Percentiles rank a stretch among this genome's conserved stretches.
Evolutionary conservation across 2,888 invertebrate species (phyloP).

Genomic region (Drosophila melanosoma): DNA sequence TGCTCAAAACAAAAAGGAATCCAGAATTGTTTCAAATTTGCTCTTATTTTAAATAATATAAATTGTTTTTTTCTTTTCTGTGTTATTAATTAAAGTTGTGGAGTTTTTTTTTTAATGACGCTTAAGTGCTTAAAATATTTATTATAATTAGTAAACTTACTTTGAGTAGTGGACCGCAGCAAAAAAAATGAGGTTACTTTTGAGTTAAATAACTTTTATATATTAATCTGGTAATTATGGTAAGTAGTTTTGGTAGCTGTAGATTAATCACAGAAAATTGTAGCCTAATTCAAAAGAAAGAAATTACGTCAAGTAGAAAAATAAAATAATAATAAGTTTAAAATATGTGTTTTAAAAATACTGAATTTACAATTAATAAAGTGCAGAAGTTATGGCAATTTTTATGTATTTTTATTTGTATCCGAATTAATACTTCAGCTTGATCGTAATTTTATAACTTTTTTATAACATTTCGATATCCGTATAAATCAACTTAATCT

Average conservation of each 20-base stretch:
- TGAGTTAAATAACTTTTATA: background rate
- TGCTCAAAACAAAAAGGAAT: background rate
- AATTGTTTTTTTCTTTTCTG: conserved; percentile 5
- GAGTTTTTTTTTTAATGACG: no score
- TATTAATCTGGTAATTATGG: background rate
- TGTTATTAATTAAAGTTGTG: background rate
- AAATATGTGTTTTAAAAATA: background rate
- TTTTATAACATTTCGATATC: background rate
- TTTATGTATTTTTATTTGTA: background rate
- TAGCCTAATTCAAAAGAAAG: background rate
- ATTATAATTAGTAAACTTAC: background rate
- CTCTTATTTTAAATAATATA: conserved; percentile 9
- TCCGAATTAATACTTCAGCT: background rate
- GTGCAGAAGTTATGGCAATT: background rate
- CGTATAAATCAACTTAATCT: background rate
- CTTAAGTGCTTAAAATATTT: background rate
- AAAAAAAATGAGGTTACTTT: background rate
- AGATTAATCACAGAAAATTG: background rate
- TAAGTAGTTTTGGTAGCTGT: background rate
- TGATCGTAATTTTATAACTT: background rate
- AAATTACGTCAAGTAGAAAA: background rate
- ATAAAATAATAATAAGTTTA: background rate
- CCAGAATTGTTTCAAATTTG: background rate
- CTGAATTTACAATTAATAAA: background rate
- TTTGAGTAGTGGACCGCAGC: background rate